phyloP scores from a whole-genome alignment of 2,113 vertebrate genomes.

The Progne subis region DNA sequence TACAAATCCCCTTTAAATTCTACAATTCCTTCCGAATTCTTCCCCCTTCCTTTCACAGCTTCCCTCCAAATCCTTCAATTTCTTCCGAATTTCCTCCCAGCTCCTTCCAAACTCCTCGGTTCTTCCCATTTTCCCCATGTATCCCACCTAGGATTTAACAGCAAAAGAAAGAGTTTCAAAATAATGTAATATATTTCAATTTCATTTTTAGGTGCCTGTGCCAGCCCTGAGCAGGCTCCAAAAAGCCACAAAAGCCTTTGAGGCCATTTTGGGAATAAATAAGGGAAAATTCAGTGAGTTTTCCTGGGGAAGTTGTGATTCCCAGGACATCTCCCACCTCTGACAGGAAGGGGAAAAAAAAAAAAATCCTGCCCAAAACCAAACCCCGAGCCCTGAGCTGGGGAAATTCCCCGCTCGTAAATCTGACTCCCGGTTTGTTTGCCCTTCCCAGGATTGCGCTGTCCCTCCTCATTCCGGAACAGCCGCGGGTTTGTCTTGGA shows the following conservation, averaged over 20 bases:
- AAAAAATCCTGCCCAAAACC: not conserved
- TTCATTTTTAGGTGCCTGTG: not conserved
- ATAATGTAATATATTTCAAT: not conserved
- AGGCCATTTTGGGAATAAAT: not conserved
- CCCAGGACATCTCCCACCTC: not conserved
- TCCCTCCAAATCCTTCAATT: not conserved
- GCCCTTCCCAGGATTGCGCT: not conserved
- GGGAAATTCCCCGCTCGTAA: not conserved
- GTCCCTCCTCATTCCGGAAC: not conserved
- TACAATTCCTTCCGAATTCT: not conserved
- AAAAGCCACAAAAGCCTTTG: no score
- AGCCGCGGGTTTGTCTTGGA: not conserved
- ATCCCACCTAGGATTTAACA: not conserved
- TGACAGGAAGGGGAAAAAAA: not conserved
- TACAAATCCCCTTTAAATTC: not conserved
- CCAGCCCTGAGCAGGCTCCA: not conserved
- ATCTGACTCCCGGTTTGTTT: not conserved
- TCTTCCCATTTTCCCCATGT: not conserved
- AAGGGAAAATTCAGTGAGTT: not conserved
- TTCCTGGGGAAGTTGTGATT: rapidly evolving
- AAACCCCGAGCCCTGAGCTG: not conserved
- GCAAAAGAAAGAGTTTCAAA: not conserved
- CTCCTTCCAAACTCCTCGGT: not conserved
- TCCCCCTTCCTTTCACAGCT: not conserved
- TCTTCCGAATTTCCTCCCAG: rapidly evolving